phyloP scores from a whole-genome alignment of 2,888 invertebrate genomes.

The Lacanobia oleracea region DNA sequence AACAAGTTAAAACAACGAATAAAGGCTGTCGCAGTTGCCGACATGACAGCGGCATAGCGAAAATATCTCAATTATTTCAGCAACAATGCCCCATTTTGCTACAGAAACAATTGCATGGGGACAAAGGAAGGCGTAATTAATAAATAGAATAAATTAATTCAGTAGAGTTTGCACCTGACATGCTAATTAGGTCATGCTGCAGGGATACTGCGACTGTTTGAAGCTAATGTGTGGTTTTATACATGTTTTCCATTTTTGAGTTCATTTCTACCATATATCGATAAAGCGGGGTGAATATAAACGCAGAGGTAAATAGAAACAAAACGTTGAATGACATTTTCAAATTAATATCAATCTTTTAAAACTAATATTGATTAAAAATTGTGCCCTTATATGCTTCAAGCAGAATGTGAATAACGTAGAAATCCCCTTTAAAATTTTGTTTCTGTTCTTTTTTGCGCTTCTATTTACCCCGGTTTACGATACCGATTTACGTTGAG shows the following conservation, averaged over 20 bases:
- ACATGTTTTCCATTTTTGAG: not conserved
- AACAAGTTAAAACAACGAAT: constrained; percentile 11
- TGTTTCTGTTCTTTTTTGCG: too few relatives aligned
- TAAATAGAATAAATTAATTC: constrained; percentile 57
- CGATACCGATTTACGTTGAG: too few relatives aligned
- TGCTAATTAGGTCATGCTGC: constrained; percentile 53
- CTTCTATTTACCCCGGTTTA: too few relatives aligned
- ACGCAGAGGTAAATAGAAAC: too few relatives aligned
- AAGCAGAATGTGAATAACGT: too few relatives aligned
- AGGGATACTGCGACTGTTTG: constrained; percentile 16
- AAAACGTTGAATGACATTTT: too few relatives aligned
- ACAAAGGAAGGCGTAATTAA: constrained; percentile 60
- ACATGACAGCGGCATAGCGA: constrained; percentile 24
- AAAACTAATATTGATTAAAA: too few relatives aligned
- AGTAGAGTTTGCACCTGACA: constrained; percentile 61
- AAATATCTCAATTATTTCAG: constrained; percentile 34
- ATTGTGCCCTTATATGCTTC: too few relatives aligned
- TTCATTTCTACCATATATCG: too few relatives aligned
- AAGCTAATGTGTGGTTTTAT: not conserved
- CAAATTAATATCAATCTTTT: too few relatives aligned
- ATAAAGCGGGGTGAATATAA: too few relatives aligned
- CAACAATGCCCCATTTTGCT: constrained; percentile 40
- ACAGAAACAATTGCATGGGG: constrained; percentile 54
- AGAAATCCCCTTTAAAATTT: too few relatives aligned
- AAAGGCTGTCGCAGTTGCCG: constrained; percentile 2